phyloP scores from a whole-genome alignment of 1,140 invertebrate species.

The Vollenhovia emeryi region DNA sequence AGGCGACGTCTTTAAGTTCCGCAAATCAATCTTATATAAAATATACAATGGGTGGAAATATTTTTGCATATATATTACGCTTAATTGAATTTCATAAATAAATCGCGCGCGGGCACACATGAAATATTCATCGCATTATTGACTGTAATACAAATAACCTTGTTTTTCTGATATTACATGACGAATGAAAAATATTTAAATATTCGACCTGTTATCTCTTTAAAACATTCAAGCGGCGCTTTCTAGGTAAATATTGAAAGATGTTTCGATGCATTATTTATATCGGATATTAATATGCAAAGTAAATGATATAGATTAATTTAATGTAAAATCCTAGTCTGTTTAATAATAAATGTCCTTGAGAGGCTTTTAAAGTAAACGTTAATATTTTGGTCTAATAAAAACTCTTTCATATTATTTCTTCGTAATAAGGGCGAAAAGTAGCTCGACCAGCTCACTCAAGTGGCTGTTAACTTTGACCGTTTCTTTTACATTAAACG shows the following conservation, averaged over 20 bases:
- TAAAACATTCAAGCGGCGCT: not conserved
- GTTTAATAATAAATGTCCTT: not conserved
- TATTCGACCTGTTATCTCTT: not conserved
- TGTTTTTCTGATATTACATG: not conserved
- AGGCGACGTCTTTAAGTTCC: not conserved
- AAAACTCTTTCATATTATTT: conserved; percentile 14
- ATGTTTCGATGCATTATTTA: not conserved
- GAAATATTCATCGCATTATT: conserved; percentile 4
- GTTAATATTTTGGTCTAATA: conserved; percentile 14
- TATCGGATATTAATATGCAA: not conserved
- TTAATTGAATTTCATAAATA: conserved; percentile 15
- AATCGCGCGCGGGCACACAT: not conserved
- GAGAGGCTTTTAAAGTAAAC: not conserved
- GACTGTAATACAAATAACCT: not conserved
- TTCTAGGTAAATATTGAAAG: not conserved
- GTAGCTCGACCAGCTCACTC: not conserved
- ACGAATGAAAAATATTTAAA: not conserved
- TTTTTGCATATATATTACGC: not conserved
- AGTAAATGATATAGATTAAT: conserved; percentile 3
- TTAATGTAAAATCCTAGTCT: not conserved
- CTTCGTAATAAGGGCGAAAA: not conserved
- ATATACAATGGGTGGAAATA: not conserved
- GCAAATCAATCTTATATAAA: not conserved
- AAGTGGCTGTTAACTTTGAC: conserved; percentile 23
- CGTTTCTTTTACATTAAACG: conserved; percentile 13